Percentiles rank a stretch among this genome's conserved stretches.
These are phyloP conservation scores for Nomada flava DNA, from an alignment of 2,888 invertebrate species.

Conservation along the genomic window DNA sequence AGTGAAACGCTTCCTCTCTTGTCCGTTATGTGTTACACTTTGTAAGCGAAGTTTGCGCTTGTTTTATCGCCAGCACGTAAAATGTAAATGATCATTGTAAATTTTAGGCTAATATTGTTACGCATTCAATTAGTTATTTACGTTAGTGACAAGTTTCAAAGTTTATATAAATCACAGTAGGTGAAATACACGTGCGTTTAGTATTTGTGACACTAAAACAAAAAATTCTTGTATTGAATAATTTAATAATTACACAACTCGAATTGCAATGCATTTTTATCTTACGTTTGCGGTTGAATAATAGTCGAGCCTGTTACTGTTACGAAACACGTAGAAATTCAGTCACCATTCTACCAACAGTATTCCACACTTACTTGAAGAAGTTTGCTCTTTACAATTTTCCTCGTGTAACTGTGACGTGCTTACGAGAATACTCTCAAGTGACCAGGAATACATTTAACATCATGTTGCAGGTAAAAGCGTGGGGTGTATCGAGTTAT, in stretches of 20 bases:
- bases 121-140: not conserved
- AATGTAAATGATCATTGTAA: too few species aligned
- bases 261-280: too few species aligned
- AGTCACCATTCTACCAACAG: not conserved
- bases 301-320: not conserved
- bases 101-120: not conserved
- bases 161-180: not conserved
- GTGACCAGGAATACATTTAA: constrained; percentile 1
- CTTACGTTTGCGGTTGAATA: not conserved
- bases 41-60: not conserved
- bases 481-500: not conserved
- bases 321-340: not conserved
- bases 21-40: not conserved
- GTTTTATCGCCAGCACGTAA: not conserved
- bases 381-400: too few species aligned
- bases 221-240: too few species aligned
- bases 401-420: not conserved
- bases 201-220: too few species aligned
- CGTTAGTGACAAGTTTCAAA: too few species aligned
- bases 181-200: too few species aligned
- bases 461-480: constrained; percentile 1
- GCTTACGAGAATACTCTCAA: not conserved
- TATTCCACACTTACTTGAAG: too few species aligned
- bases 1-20: constrained; percentile 4
- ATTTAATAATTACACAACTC: too few species aligned